Evolutionary conservation across 2,113 vertebrate species (phyloP).

Genomic region (Anser cygnoides): DNA sequence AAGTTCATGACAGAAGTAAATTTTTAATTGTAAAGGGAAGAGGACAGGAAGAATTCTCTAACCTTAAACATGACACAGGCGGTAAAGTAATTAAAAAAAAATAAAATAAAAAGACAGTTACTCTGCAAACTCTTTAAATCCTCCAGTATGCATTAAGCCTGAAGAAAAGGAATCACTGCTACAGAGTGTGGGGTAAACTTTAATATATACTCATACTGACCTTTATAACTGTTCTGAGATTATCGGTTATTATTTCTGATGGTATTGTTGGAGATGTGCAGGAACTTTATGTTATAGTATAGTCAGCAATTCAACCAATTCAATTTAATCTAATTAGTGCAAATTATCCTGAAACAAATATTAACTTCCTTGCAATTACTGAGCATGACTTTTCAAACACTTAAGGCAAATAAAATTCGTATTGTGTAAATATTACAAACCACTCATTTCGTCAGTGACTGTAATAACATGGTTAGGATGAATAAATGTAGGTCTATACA

Average conservation of each 20-base stretch:
- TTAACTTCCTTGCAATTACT: background rate
- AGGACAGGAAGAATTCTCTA: background rate
- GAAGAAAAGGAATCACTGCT: background rate
- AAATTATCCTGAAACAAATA: background rate
- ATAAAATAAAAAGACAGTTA: background rate
- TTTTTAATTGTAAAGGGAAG: background rate
- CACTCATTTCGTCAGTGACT: background rate
- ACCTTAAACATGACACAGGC: background rate
- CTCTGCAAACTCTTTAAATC: slow-evolving; percentile 8
- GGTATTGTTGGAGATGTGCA: background rate
- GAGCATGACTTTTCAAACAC: background rate
- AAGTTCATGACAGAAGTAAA: background rate
- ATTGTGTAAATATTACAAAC: background rate
- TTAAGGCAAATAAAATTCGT: background rate
- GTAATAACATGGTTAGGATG: background rate
- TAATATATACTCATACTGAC: background rate
- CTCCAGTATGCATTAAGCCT: background rate
- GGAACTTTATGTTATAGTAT: background rate
- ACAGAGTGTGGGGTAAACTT: background rate
- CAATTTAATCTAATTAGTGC: background rate
- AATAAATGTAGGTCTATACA: background rate
- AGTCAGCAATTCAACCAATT: background rate
- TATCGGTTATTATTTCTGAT: background rate
- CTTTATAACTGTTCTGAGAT: background rate
- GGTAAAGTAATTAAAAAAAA: background rate